These are phyloP conservation scores for Lagodon rhomboides DNA, from an alignment of 2,797 vertebrate species.

Conservation along the genomic window DNA sequence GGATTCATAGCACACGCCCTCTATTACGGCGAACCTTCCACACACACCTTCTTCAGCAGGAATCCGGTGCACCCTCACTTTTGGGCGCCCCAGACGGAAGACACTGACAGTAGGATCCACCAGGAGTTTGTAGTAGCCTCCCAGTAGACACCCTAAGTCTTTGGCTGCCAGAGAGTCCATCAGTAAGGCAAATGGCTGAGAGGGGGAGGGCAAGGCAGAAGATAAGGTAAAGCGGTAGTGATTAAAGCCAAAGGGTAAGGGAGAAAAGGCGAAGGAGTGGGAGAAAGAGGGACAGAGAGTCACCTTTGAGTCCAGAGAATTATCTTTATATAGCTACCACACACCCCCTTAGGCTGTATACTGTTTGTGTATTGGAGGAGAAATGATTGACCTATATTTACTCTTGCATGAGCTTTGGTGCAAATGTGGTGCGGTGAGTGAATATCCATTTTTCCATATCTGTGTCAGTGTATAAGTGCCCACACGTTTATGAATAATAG, in stretches of 20 bases:
- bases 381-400: constrained; percentile 76
- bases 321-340: constrained; percentile 44
- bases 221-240: constrained; percentile 65
- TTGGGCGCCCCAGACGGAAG: constrained; percentile 91
- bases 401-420: constrained; percentile 40
- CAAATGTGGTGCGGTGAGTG: constrained; percentile 43
- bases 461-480: constrained; percentile 47
- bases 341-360: constrained; percentile 57
- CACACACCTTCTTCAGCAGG: constrained; percentile 96
- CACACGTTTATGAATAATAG: constrained; percentile 51
- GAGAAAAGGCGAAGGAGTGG: constrained; percentile 57
- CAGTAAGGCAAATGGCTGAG: constrained; percentile 94
- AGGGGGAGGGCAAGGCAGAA: constrained; percentile 62
- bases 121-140: constrained; percentile 94
- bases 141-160: constrained; percentile 95
- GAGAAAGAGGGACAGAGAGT: constrained; percentile 70
- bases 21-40: constrained; percentile 82
- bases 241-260: constrained; percentile 68
- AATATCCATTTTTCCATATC: constrained; percentile 44
- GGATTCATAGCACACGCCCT: constrained; percentile 87
- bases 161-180: constrained; percentile 96
- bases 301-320: constrained; percentile 68
- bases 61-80: constrained; percentile 89
- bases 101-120: constrained; percentile 90
- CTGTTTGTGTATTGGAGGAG: constrained; percentile 55